Conservation (phyloP, 2,113 vertebrate species). For the Psettodes erumei region DNA sequence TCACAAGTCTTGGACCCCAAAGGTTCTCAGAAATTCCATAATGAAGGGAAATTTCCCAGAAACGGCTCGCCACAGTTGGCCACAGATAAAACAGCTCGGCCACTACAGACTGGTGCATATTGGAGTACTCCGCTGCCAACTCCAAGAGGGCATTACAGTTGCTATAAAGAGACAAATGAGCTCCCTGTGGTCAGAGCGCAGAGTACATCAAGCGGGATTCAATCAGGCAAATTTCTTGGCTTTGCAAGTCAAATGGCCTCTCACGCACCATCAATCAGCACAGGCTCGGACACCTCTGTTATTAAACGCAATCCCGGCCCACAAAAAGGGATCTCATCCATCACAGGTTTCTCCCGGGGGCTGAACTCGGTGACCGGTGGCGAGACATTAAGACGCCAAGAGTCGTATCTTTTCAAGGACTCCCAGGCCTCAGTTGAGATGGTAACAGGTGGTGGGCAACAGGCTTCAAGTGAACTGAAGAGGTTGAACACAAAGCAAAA, state of each 20-base stretch:
- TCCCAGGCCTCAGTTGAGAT: not conserved
- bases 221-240: conserved; percentile 13
- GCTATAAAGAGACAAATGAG: conserved; percentile 34
- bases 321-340: conserved; percentile 15
- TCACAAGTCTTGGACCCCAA: not conserved
- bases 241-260: conserved; percentile 13
- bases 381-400: not conserved
- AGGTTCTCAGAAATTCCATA: conserved; percentile 6
- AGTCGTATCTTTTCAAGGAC: conserved; percentile 46
- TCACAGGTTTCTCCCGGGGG: conserved; percentile 13
- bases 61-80: not conserved
- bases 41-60: not conserved
- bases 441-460: not conserved
- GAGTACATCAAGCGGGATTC: conserved; percentile 8
- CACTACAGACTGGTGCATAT: conserved; percentile 10
- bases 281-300: not conserved
- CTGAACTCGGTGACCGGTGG: not conserved
- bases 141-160: not conserved
- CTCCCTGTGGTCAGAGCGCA: not conserved
- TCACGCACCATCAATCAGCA: not conserved
- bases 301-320: conserved; percentile 7
- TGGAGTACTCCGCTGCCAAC: not conserved
- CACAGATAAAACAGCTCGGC: not conserved
- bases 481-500: not conserved
- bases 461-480: not conserved